Conservation (phyloP, 2,797 vertebrate species). For the Molossus molossus region DNA sequence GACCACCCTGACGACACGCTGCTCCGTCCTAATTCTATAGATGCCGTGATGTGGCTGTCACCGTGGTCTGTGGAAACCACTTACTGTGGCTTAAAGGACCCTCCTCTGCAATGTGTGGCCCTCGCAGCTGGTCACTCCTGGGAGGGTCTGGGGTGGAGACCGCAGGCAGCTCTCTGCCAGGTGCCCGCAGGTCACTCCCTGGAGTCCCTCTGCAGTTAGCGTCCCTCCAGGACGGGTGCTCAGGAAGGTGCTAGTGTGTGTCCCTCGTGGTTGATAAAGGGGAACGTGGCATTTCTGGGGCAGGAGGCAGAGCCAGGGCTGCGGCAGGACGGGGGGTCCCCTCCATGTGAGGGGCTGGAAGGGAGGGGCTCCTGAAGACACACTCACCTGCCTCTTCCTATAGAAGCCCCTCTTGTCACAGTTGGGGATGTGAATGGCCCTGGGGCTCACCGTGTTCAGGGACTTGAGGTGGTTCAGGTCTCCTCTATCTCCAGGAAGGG, state of each 20-base stretch:
- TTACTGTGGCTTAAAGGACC: background rate
- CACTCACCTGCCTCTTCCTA: constrained; percentile 98
- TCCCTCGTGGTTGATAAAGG: background rate
- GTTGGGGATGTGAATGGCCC: constrained; percentile 86
- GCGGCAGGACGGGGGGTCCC: background rate
- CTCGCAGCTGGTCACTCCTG: background rate
- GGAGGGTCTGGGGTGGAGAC: background rate
- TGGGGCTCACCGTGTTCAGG: constrained; percentile 80
- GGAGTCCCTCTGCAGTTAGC: too few relatives aligned
- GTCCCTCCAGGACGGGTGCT: background rate
- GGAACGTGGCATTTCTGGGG: background rate
- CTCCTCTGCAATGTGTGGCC: too few relatives aligned
- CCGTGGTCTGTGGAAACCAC: rapidly evolving
- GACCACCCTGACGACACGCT: background rate
- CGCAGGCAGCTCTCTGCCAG: background rate
- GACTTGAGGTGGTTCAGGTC: constrained; percentile 96
- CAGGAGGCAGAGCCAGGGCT: background rate
- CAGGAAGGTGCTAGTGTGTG: background rate
- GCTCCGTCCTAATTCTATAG: background rate
- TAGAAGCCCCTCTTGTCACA: constrained; percentile 99
- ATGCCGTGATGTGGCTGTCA: too few relatives aligned
- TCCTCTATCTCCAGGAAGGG: constrained; percentile 97
- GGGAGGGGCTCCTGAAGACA: background rate
- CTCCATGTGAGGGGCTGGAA: rapidly evolving
- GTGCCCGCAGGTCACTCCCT: background rate